These are phyloP conservation scores for Petrolisthes manimaculis DNA, from an alignment of 2,888 invertebrate genomes.

Conservation along the genomic window DNA sequence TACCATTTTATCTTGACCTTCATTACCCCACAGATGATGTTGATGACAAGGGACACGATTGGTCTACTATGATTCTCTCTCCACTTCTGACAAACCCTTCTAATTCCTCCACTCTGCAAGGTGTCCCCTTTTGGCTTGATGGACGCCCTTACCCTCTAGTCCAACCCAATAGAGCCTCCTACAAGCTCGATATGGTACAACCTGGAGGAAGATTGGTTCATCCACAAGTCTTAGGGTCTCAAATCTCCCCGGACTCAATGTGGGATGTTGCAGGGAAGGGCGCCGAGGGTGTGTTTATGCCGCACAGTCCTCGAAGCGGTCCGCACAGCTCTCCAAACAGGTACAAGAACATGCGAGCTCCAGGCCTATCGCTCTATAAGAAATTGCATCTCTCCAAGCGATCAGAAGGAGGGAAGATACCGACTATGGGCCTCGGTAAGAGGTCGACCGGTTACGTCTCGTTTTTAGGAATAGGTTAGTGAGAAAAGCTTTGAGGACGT, in stretches of 20 bases:
- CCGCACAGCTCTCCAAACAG: too few relatives aligned
- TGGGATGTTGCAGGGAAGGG: background rate
- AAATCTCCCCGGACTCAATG: background rate
- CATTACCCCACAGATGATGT: background rate
- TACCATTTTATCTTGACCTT: too few relatives aligned
- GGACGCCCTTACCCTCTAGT: background rate
- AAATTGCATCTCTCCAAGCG: background rate
- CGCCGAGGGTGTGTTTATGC: too few relatives aligned
- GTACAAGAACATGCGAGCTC: too few relatives aligned
- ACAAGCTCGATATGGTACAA: background rate
- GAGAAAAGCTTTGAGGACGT: slow-evolving; percentile 14
- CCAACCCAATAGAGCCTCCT: background rate
- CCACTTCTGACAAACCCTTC: background rate
- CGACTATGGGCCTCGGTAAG: slow-evolving; percentile 67
- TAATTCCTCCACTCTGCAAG: background rate
- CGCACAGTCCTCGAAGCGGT: too few relatives aligned
- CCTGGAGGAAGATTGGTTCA: background rate
- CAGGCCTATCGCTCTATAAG: background rate
- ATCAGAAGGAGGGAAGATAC: slow-evolving; percentile 17
- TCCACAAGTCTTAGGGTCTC: background rate
- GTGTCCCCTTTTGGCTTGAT: background rate
- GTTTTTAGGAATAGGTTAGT: slow-evolving; percentile 68
- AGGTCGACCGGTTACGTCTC: slow-evolving; percentile 67
- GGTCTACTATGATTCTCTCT: background rate
- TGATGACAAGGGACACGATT: background rate